Base-by-base conservation (phyloP, 2,888 invertebrate genomes). In the Agriopis aurantiaria region DNA sequence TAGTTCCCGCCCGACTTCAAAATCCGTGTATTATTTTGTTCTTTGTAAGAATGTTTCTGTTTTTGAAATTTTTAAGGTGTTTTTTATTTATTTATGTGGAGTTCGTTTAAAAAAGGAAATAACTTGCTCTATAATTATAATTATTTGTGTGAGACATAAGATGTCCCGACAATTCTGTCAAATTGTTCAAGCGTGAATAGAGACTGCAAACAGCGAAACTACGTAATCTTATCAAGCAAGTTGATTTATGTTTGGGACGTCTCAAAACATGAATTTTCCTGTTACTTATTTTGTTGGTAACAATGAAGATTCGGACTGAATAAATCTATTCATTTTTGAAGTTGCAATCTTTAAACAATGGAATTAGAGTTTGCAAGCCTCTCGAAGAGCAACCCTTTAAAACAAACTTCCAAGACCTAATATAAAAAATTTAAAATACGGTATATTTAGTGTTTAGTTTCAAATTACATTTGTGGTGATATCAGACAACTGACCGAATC, bases 171-270 rank as follows among this genome's bases (percentile, higher is more conserved):
- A 56, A 40, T 52, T 68, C 57, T 62, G 53, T 62, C 33, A 68
- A 71, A 61, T 68, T 68, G 68, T 71, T 68, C 56, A 46, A 58
- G 60, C 61, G 67, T 71, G 62, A 71, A 71, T 62, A 62, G 68
- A 71, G 62, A 62, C 59, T 65, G 53, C 65, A 71, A 68, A 68
- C 40, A 46, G 55, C 59, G 41, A 65, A 71, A 65, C 68, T 71
- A 68, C 61, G 68, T 71, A 71, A 71, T 68, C 71, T 71, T 68
- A 71, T 71, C 68, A 71, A 58, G 53, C 65, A 58, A 65, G 53
- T 65, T 71, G 68, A 71, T 71, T 68, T 71, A 71, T 71, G 68
- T 71, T 65, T 65, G 58, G 64, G 53, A 68, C 68, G 65, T 65
- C 68, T 33, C 71, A 46, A 60, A 61, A 57, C 62, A 57, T 68